Evolutionary conservation across 2,797 vertebrate genomes (phyloP).

Genomic region (Anguilla obscura): DNA sequence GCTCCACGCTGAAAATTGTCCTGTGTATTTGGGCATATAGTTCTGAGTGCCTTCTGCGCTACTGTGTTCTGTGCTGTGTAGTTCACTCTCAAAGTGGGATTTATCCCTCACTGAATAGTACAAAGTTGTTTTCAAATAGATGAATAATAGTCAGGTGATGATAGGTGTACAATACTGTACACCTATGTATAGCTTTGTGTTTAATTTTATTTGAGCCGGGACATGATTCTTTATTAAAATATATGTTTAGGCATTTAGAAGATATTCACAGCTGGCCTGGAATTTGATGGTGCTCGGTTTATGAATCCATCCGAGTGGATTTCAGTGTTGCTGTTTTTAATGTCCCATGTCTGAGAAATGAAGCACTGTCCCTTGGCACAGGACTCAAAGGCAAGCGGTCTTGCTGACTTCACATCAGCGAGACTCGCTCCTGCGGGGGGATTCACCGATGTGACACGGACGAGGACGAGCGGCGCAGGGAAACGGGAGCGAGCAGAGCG

Average conservation of each 20-base stretch:
- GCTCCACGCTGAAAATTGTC: neutral
- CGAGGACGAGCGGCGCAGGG: constrained; percentile 38
- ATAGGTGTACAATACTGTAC: neutral
- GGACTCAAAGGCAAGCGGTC: constrained; percentile 1
- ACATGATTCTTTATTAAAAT: neutral
- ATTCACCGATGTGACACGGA: constrained; percentile 26
- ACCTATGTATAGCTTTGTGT: neutral
- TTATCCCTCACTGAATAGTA: neutral
- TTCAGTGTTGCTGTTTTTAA: neutral
- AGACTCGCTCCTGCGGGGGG: constrained; percentile 31
- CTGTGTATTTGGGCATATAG: neutral
- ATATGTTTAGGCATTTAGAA: neutral
- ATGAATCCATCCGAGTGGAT: neutral
- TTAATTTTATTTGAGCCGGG: neutral
- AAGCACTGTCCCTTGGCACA: neutral
- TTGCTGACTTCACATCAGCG: constrained; percentile 45
- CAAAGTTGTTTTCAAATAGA: neutral
- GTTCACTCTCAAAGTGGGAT: neutral
- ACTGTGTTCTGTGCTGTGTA: neutral
- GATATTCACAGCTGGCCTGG: neutral
- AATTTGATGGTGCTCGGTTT: no score
- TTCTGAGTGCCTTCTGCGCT: neutral
- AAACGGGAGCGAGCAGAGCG: neutral
- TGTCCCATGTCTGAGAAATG: neutral
- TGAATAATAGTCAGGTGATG: neutral